Conservation (phyloP, 1,140 invertebrate genomes). For the Orussus abietinus region DNA sequence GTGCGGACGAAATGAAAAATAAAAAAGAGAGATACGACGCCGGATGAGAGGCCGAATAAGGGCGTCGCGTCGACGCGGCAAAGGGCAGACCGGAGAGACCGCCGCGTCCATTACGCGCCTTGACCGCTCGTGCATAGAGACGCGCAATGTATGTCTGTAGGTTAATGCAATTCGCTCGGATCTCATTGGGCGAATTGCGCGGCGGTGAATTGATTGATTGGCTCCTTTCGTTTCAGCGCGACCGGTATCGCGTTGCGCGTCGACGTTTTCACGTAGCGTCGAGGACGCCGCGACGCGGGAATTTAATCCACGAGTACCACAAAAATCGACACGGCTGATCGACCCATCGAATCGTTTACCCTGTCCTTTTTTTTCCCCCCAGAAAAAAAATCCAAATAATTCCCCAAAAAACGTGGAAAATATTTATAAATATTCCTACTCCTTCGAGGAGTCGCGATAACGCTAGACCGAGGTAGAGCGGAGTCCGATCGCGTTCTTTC, state of each 20-base stretch:
- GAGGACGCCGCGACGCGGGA: too few species aligned
- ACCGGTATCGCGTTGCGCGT: too few species aligned
- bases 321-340: too few species aligned
- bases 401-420: too few species aligned
- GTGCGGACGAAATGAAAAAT: constrained; percentile 35
- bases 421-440: too few species aligned
- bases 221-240: constrained; percentile 37
- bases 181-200: constrained; percentile 47
- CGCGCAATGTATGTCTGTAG: constrained; percentile 51
- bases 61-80: constrained; percentile 21
- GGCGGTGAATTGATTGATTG: constrained; percentile 50
- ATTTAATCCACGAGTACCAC: too few species aligned
- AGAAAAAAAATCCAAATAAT: too few species aligned
- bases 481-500: not conserved
- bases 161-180: constrained; percentile 52
- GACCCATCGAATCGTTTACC: too few species aligned
- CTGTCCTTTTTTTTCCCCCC: too few species aligned
- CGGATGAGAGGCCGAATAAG: constrained; percentile 19
- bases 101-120: constrained; percentile 23
- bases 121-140: constrained; percentile 28
- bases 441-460: not conserved
- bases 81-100: constrained; percentile 24
- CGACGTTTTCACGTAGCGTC: too few species aligned
- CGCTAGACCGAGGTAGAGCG: not conserved
- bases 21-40: constrained; percentile 23